These are phyloP conservation scores for Ormyrus pomaceus DNA, from an alignment of 2,888 invertebrate genomes.

Conservation along the genomic window DNA sequence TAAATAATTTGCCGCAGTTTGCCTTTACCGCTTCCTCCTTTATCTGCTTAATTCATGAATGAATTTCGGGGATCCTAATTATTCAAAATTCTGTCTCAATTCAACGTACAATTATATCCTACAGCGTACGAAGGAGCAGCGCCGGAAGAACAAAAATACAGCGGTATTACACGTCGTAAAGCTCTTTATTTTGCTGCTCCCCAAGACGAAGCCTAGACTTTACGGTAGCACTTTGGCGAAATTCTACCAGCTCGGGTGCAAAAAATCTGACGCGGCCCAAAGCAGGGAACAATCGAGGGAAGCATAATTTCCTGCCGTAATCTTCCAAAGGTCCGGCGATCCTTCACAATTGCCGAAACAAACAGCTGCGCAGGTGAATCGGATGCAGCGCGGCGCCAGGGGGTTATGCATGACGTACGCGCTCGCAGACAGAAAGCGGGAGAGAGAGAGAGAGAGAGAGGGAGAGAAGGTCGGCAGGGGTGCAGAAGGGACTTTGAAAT, in stretches of 20 bases:
- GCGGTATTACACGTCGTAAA: background rate
- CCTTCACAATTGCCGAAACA: background rate
- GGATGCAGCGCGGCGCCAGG: too few relatives aligned
- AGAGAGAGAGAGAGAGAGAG: conserved; percentile 9
- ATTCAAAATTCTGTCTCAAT: conserved; percentile 9
- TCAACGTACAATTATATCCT: background rate
- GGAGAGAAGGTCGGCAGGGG: background rate
- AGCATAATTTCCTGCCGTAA: too few relatives aligned
- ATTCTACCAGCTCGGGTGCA: too few relatives aligned
- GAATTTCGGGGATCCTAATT: background rate
- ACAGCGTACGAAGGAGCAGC: background rate
- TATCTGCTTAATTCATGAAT: background rate
- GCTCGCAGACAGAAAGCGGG: background rate
- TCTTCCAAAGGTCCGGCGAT: too few relatives aligned
- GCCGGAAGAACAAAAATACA: background rate
- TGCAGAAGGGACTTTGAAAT: conserved; percentile 61
- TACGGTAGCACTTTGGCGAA: too few relatives aligned
- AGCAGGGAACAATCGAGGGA: too few relatives aligned
- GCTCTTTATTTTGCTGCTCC: too few relatives aligned
- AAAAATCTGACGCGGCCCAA: too few relatives aligned
- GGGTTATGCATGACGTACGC: too few relatives aligned
- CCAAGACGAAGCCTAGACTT: too few relatives aligned
- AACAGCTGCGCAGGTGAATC: background rate
- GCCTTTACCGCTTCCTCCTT: background rate
- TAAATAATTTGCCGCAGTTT: background rate